These are phyloP conservation scores for Erebia palarica DNA, from an alignment of 2,888 invertebrate species.

Conservation along the genomic window DNA sequence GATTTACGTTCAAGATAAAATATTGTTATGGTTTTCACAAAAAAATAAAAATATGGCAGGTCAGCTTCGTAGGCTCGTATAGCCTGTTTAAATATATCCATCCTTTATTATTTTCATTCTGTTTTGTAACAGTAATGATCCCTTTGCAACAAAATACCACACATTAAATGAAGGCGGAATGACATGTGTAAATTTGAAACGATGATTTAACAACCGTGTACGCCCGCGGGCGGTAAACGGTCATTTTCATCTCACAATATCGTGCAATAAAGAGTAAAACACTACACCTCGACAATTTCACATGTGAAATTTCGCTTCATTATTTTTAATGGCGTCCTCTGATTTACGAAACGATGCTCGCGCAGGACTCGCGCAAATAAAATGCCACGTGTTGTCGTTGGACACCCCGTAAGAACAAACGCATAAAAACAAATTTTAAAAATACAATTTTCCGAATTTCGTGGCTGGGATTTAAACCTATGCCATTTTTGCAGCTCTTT, in stretches of 20 bases:
- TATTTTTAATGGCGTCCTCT: constrained; percentile 63
- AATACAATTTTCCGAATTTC: no score
- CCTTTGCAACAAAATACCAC: constrained; percentile 5
- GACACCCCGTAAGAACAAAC: no score
- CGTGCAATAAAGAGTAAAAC: constrained; percentile 45
- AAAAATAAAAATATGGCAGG: no score
- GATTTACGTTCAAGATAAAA: no score
- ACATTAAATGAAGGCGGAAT: constrained; percentile 35
- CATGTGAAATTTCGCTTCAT: constrained; percentile 54
- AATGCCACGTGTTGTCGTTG: neutral
- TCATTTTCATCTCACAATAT: constrained; percentile 45
- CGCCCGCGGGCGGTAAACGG: constrained; percentile 40
- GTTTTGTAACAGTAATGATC: constrained; percentile 6
- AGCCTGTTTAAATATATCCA: neutral
- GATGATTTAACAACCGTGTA: constrained; percentile 39
- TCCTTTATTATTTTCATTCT: neutral
- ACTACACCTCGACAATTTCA: constrained; percentile 42
- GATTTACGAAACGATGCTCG: constrained; percentile 53
- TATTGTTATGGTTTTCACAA: no score
- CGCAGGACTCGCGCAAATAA: constrained; percentile 32
- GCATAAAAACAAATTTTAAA: no score
- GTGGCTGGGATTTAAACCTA: no score
- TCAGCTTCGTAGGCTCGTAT: neutral
- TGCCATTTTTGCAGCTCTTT: no score
- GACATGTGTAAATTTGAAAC: constrained; percentile 41